phyloP scores from a whole-genome alignment of 2,113 vertebrate genomes.

The Micromys minutus region DNA sequence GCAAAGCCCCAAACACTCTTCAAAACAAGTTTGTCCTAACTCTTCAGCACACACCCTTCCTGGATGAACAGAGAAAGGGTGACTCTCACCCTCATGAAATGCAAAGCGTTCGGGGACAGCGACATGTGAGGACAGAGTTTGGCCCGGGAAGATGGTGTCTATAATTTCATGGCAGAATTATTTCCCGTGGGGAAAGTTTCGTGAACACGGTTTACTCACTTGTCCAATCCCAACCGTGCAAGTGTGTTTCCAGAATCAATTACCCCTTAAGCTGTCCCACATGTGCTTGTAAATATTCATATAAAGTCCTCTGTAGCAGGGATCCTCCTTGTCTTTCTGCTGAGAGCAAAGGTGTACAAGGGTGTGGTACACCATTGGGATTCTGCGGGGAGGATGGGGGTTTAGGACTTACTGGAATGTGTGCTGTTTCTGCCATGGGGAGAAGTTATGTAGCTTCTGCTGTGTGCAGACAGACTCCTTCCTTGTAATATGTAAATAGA shows the following conservation, averaged over 20 bases:
- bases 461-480: not conserved
- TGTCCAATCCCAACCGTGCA: constrained; percentile 51
- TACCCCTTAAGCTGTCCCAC: constrained; percentile 68
- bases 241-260: constrained; percentile 68
- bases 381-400: not conserved
- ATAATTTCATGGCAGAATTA: constrained; percentile 50
- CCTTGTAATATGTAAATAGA: constrained; percentile 18
- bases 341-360: not conserved
- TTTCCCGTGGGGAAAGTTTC: constrained; percentile 58
- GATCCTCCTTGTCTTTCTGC: not conserved
- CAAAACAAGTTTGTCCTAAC: constrained; percentile 39
- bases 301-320: not conserved
- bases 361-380: not conserved
- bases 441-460: not conserved
- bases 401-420: not conserved
- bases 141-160: constrained; percentile 55
- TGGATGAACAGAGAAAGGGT: not conserved
- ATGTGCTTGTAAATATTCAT: constrained; percentile 52
- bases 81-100: constrained; percentile 52
- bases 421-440: not conserved
- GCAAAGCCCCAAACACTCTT: constrained; percentile 46
- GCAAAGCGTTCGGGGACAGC: constrained; percentile 27
- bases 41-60: constrained; percentile 66
- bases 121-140: constrained; percentile 56
- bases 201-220: constrained; percentile 45